phyloP scores from a whole-genome alignment of 2,888 invertebrate genomes.

The Silvanus unidentatus region DNA sequence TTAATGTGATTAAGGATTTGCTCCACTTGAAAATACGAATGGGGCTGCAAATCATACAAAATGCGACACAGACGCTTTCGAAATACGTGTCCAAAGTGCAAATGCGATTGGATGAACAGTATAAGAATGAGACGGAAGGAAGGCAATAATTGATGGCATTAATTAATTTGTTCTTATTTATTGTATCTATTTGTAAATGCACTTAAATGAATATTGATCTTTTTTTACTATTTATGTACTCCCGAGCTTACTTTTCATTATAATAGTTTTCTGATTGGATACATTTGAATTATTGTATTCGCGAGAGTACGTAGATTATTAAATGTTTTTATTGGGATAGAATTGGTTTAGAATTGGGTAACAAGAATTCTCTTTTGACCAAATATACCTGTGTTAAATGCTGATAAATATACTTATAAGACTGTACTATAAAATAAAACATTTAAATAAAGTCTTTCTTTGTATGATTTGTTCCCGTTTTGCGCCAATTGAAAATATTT shows the following conservation, averaged over 20 bases:
- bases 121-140: slow-evolving; percentile 16
- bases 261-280: slow-evolving; percentile 6
- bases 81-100: slow-evolving; percentile 60
- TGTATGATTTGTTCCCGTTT: too few species aligned
- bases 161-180: not conserved
- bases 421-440: slow-evolving; percentile 3
- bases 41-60: slow-evolving; percentile 62
- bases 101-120: slow-evolving; percentile 32
- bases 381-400: not conserved
- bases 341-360: too few species aligned
- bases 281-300: not conserved
- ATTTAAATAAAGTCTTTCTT: too few species aligned
- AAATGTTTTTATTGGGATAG: not conserved
- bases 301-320: slow-evolving; percentile 1
- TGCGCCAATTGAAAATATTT: too few species aligned
- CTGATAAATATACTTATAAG: too few species aligned
- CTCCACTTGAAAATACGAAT: slow-evolving; percentile 63
- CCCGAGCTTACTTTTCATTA: slow-evolving; percentile 15
- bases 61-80: slow-evolving; percentile 61
- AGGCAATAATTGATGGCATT: slow-evolving; percentile 1
- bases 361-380: too few species aligned
- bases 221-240: slow-evolving; percentile 20
- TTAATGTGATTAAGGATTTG: slow-evolving; percentile 57
- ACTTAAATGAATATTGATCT: not conserved
- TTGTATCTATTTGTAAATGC: not conserved